phyloP scores from a whole-genome alignment of 2,888 invertebrate species.

The Perizoma affinitatum region DNA sequence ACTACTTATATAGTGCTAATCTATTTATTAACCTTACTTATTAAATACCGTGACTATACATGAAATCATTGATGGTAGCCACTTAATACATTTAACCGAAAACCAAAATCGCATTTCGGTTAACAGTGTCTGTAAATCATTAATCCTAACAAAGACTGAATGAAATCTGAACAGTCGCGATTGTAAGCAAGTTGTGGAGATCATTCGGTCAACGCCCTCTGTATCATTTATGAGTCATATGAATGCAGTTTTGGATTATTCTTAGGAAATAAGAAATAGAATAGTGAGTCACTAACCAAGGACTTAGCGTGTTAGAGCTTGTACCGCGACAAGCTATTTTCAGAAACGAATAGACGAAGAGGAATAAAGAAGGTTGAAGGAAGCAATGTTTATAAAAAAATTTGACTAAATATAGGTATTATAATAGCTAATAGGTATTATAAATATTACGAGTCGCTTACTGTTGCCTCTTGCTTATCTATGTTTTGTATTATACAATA shows the following conservation, averaged over 20 bases:
- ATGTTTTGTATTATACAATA: no score
- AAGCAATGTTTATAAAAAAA: no score
- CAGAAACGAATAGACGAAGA: slow-evolving; percentile 1
- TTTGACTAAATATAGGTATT: no score
- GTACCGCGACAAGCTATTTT: slow-evolving; percentile 43
- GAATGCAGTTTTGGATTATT: slow-evolving; percentile 79
- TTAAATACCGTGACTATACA: no score
- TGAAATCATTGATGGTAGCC: no score
- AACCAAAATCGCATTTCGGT: slow-evolving; percentile 19
- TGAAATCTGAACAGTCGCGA: slow-evolving; percentile 35
- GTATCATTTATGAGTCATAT: slow-evolving; percentile 68
- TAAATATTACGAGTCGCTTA: no score
- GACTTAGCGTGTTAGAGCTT: slow-evolving; percentile 52
- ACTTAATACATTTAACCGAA: slow-evolving; percentile 9
- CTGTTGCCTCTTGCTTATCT: no score
- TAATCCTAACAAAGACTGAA: slow-evolving; percentile 37
- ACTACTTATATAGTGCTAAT: no score
- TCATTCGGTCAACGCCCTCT: slow-evolving; percentile 68
- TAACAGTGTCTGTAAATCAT: slow-evolving; percentile 20
- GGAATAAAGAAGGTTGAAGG: no score
- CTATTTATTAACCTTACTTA: no score
- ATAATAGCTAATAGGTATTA: no score
- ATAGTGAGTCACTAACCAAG: slow-evolving; percentile 74
- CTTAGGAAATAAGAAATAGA: slow-evolving; percentile 81
- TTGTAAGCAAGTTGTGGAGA: slow-evolving; percentile 46